Conservation (phyloP, 1,140 invertebrate species). For the Wiebesia pumilae region DNA sequence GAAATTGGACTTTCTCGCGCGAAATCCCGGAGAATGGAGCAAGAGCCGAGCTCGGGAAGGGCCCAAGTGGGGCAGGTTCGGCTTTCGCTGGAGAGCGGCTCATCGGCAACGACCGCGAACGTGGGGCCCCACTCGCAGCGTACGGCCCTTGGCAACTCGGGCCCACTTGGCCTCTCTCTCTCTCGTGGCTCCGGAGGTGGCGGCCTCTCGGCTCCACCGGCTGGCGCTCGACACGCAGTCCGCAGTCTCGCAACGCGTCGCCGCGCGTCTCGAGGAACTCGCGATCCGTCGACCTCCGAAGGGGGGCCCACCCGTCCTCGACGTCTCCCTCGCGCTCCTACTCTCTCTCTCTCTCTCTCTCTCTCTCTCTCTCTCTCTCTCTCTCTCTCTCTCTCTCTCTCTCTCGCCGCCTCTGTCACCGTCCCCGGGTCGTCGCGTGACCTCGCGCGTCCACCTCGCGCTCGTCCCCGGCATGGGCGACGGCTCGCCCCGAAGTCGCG, state of each 20-base stretch:
- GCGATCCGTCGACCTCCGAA: neutral
- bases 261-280: neutral
- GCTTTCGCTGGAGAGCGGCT: neutral
- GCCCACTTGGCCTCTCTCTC: neutral
- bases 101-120: neutral
- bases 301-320: neutral
- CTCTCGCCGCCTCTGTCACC: neutral
- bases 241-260: constrained; percentile 53
- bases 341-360: neutral
- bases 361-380: neutral
- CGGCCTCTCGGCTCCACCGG: neutral
- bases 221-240: constrained; percentile 10
- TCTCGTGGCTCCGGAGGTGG: neutral
- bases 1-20: no score
- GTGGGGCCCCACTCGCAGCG: neutral
- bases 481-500: neutral
- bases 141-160: neutral
- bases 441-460: no score
- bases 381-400: neutral
- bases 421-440: no score
- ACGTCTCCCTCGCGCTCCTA: neutral
- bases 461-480: neutral
- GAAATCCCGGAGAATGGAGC: no score
- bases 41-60: no score
- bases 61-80: no score